These are phyloP conservation scores for Podargus strigoides DNA, from an alignment of 2,797 vertebrate species.

Conservation along the genomic window DNA sequence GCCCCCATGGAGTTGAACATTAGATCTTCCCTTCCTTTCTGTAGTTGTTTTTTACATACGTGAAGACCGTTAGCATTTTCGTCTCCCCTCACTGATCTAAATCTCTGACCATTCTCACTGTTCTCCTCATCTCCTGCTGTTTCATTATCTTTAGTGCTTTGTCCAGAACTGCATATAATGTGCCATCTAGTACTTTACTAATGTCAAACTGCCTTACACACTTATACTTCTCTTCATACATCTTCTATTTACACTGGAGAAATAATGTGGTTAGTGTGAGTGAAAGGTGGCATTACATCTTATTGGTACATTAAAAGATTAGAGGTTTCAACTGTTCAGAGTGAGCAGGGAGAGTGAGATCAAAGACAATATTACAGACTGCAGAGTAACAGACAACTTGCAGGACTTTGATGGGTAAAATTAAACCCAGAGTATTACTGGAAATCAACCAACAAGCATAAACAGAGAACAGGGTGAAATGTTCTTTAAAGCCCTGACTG, in stretches of 20 bases:
- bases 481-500: neutral
- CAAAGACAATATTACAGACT: neutral
- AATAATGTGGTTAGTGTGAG: neutral
- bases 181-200: neutral
- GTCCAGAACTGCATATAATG: neutral
- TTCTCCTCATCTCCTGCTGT: neutral
- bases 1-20: neutral
- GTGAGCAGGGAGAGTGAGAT: neutral
- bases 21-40: neutral
- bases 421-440: neutral
- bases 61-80: neutral
- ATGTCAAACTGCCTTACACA: neutral
- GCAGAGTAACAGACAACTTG: neutral
- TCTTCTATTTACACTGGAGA: neutral
- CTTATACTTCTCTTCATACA: neutral
- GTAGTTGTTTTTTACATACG: neutral
- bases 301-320: neutral
- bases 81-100: neutral
- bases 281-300: neutral
- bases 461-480: neutral
- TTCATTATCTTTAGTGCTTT: neutral
- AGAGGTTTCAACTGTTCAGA: neutral
- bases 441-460: neutral
- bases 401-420: neutral
- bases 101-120: neutral